A percentile compares a stretch with the other conserved stretches of the same genome.
These are phyloP conservation scores for Bugula neritina DNA, from an alignment of 2,888 invertebrate genomes.

Conservation along the genomic window DNA sequence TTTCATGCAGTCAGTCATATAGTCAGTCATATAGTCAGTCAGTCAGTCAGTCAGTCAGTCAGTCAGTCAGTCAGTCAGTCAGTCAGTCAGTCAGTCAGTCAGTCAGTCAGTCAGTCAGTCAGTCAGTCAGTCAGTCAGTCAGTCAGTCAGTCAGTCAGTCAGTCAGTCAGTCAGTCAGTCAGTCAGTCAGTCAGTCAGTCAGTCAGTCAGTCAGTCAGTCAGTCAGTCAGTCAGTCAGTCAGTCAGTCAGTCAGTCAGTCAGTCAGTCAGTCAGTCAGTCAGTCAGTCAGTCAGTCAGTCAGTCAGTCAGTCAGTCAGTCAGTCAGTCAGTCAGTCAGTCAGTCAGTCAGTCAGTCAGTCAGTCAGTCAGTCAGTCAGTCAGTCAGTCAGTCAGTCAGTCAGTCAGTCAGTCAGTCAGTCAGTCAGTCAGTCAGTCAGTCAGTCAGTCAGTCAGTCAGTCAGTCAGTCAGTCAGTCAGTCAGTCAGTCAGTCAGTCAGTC, in stretches of 20 bases:
- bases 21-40: neutral
- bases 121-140: neutral
- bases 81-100: neutral
- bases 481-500: slow-evolving; percentile 25
- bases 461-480: slow-evolving; percentile 25
- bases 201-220: no score
- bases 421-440: slow-evolving; percentile 6
- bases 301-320: neutral
- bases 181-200: no score
- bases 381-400: slow-evolving; percentile 3
- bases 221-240: no score
- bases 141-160: neutral
- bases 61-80: neutral
- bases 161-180: neutral
- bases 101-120: slow-evolving; percentile 22
- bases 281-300: no score
- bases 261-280: no score
- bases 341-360: neutral
- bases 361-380: neutral
- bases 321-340: neutral
- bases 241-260: no score
- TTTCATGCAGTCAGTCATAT: neutral
- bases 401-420: neutral
- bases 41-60: neutral
- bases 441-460: slow-evolving; percentile 3